Evolutionary conservation across 2,888 invertebrate species (phyloP), one percentile per base, ranked within the genome.

Genomic region (Protodeltote pygarga): DNA sequence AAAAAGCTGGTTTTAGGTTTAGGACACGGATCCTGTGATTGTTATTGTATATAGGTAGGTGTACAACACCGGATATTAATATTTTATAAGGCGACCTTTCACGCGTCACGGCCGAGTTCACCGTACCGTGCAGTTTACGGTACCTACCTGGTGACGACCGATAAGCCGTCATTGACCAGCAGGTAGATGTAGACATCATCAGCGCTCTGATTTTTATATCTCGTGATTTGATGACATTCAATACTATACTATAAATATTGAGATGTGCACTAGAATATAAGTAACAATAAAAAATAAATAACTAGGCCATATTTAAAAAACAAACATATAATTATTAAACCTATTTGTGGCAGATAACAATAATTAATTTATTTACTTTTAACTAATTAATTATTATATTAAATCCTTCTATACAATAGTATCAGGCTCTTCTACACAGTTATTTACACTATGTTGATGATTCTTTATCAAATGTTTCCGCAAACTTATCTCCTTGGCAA

Each of bases 391-490:
- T n/a, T 24, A 24, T n/a, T n/a, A n/a, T n/a, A n/a, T n/a, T n/a
- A n/a, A n/a, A n/a, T n/a, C n/a, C n/a, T n/a, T n/a, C n/a, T n/a
- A n/a, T n/a, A n/a, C n/a, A n/a, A n/a, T n/a, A 19, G 14, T 32
- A 44, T 25, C 40, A 20, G 24, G 21, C 17, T 35, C 16, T 4
- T 39, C 25, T 15, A n/a, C 9, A 21, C n/a, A 21, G 27, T 31
- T 25, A 5, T 8, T 10, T 20, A 41, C 6, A 11, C 19, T 45
- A 31, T 46, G 39, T 9, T 39, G 39, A 50, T 82, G 84, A 16
- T 65, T 69, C 32, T 74, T 80, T n/a, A 44, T 45, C 34, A 77
- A 42, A 59, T 86, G 85, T 8, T 71, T 68, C 15, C 41, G 38
- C 9, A 84, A 60, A 19, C 65, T 66, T n/a, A 53, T 38, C 17